Base-by-base conservation (phyloP, 1,140 invertebrate species). In the Periplaneta americana region DNA sequence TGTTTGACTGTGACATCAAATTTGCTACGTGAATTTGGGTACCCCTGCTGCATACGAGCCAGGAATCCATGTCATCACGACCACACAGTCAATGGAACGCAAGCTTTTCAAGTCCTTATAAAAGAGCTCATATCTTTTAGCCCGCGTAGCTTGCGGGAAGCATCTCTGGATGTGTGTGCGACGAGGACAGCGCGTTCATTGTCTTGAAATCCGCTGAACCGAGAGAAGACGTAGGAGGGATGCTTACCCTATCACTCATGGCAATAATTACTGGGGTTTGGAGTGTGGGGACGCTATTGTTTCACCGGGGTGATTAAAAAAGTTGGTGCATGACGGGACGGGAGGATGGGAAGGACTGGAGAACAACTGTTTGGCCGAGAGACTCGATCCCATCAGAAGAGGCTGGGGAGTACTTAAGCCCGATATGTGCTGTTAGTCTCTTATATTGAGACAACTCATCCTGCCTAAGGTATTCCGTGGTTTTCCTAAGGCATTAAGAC, bases 291-390 rank as follows among this genome's bases (percentile, higher is more conserved):
- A 28, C n/a, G 9, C 79, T 48, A 80, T 80, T 80, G 79, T 80
- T 80, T 74, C 79, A 66, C 28, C 34, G 79, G 15, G n/a, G 79
- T 80, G 79, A 80, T 80, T 80, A 80, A 80, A 80, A 80, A 80
- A 80, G 79, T 80, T 80, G 48, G 75, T 34, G 79, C 37, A 34
- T 48, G 36, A 22, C 3, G 37, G 76, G 13, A 57, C 57, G 79
- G 28, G 33, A 39, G 66, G 33, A 3, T 0, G 28, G 79, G 17
- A 33, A 22, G n/a, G n/a, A n/a, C n/a, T n/a, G n/a, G n/a, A n/a
- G 48, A 1, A 31, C 32, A 34, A 22, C 75, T 34, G 74, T 34
- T n/a, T 33, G 18, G 75, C 22, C 32, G 32, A 33, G 75, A 1
- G 22, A 17, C 34, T 33, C n/a, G 33, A 18, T 34, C 2, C 32